phyloP scores from a whole-genome alignment of 2,888 invertebrate genomes.

The Temnothorax ravouxi region DNA sequence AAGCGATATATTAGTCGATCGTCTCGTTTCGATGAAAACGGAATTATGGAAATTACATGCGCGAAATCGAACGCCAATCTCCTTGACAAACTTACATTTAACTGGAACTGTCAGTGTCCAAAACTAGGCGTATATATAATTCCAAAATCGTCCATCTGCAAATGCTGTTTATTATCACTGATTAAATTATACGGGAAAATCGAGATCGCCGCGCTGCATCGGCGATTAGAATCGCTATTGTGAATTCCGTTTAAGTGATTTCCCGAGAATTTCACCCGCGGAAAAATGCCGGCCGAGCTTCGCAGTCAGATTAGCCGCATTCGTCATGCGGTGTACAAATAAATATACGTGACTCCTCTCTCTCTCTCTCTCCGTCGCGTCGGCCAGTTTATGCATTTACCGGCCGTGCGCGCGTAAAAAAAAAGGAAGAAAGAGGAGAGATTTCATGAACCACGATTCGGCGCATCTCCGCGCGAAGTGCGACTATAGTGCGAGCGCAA shows the following conservation, averaged over 20 bases:
- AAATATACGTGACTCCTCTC: constrained; percentile 44
- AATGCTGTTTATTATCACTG: constrained; percentile 37
- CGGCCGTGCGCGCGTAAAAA: not conserved
- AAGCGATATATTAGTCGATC: not conserved
- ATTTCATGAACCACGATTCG: constrained; percentile 3
- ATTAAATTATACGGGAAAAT: constrained; percentile 32
- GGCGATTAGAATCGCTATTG: not conserved
- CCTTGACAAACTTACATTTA: constrained; percentile 29
- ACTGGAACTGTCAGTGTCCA: not conserved
- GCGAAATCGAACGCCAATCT: constrained; percentile 22
- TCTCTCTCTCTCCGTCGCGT: not conserved
- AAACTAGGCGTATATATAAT: constrained; percentile 12
- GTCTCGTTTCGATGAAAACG: constrained; percentile 7
- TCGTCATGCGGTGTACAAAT: constrained; percentile 43
- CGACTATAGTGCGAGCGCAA: constrained; percentile 31
- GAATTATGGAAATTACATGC: constrained; percentile 22
- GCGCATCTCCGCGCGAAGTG: constrained; percentile 22
- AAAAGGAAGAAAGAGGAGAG: not conserved
- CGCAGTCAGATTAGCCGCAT: constrained; percentile 34
- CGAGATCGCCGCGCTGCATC: constrained; percentile 1
- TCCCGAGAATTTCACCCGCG: constrained; percentile 29
- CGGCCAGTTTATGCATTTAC: constrained; percentile 42
- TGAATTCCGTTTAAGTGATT: constrained; percentile 37
- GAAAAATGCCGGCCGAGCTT: constrained; percentile 4
- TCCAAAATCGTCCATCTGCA: constrained; percentile 20